Base-by-base conservation (phyloP, 2,888 invertebrate species). In the Eupithecia centaureata region DNA sequence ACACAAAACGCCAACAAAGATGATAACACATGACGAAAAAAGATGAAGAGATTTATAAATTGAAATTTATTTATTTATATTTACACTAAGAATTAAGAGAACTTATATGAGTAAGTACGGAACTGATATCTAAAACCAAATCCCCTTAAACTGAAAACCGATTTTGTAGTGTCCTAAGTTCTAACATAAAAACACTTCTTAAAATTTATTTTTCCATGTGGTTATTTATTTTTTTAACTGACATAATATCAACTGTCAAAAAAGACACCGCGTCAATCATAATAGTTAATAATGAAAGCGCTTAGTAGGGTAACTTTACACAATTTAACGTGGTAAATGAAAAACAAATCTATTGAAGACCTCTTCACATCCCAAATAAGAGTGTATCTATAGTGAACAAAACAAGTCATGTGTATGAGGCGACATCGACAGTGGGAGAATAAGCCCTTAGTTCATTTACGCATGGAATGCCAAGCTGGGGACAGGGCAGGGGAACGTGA, bases 401-500 rank as follows among this genome's bases (percentile, higher is more conserved):
- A 69, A 28, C 57, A 62, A 63, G 38, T 67, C 63, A 73, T 74
- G 72, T 76, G 76, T 69, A 72, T 72, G 76, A 76, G 67, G 62
- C 65, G 73, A 38, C 68, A 66, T 60, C 65, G 73, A 38, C 68
- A 66, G 65, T 74, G 70, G 73, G 74, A 73, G 75, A 67, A 78
- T 72, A 72, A 73, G 64, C 66, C 72, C 73, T 75, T 70, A 64
- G 65, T 64, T 67, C 72, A 74, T 78, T 76, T 74, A 79, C 74
- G 79, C 73, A 65, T 76, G 76, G 75, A 66, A 61, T 77, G 74
- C 65, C 74, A 68, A 42, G 59, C 64, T 77, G 74, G 79, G 77
- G 74, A 75, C 72, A 71, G 27, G 32, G 57, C 67, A 66, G 47
- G 63, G 27, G 73, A 76, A 82, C 80, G 82, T 83, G 82, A 82